Conservation (phyloP, 1,140 invertebrate genomes). For the Drosophila tropicalis region DNA sequence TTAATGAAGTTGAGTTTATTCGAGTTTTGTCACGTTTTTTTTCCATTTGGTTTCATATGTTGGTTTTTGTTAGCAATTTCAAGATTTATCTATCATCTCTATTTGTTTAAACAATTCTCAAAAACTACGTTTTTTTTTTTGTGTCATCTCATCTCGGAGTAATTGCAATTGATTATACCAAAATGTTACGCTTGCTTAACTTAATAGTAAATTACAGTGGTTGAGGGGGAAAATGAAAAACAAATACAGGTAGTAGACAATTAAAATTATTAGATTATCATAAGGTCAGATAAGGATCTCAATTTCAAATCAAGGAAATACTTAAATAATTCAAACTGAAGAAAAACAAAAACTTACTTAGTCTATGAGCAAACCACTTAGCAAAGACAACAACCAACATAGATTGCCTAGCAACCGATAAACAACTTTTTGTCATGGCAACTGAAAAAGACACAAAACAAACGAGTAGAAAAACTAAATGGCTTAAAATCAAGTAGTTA, state of each 20-base stretch:
- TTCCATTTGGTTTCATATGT: slow-evolving; percentile 13
- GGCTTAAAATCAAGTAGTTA: not conserved
- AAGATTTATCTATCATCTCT: slow-evolving; percentile 14
- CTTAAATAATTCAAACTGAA: not conserved
- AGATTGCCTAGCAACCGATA: not conserved
- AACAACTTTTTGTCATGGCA: slow-evolving; percentile 9
- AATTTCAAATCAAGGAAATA: too few relatives aligned
- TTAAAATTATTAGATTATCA: slow-evolving; percentile 42
- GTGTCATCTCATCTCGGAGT: slow-evolving; percentile 10
- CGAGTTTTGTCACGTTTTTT: slow-evolving; percentile 40
- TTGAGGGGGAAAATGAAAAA: slow-evolving; percentile 34
- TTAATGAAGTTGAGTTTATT: not conserved
- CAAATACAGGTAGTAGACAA: slow-evolving; percentile 39
- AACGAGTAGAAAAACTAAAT: slow-evolving; percentile 2
- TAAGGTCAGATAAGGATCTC: slow-evolving; percentile 12
- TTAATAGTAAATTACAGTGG: slow-evolving; percentile 55
- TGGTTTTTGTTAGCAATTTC: slow-evolving; percentile 12
- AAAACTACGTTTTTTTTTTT: slow-evolving; percentile 5
- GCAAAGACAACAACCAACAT: slow-evolving; percentile 3
- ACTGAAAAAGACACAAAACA: slow-evolving; percentile 24
- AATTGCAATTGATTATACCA: slow-evolving; percentile 30
- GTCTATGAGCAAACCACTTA: not conserved
- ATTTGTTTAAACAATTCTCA: slow-evolving; percentile 43
- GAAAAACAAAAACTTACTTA: not conserved
- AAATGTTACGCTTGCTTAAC: slow-evolving; percentile 55